phyloP scores from a whole-genome alignment of 2,888 invertebrate genomes.

The Junonia oenone region DNA sequence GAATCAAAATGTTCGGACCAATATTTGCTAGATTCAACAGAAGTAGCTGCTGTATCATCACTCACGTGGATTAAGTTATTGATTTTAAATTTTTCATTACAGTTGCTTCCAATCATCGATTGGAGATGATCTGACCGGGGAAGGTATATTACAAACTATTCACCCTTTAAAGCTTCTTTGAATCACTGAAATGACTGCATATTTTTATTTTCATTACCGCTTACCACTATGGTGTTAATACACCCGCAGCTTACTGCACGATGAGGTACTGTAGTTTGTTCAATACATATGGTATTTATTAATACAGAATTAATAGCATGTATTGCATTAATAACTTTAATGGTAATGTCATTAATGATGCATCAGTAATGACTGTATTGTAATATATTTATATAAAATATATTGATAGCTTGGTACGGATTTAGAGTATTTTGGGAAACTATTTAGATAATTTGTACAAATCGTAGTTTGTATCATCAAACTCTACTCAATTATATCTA shows the following conservation, averaged over 20 bases:
- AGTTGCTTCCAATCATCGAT: conserved; percentile 34
- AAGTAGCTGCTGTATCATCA: background rate
- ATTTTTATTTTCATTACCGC: background rate
- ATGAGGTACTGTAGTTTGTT: background rate
- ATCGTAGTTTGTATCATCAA: background rate
- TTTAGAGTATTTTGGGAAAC: background rate
- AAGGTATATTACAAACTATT: conserved; percentile 47
- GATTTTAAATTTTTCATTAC: conserved; percentile 29
- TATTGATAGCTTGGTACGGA: background rate
- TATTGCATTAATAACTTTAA: background rate
- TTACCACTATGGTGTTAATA: background rate
- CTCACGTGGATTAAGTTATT: conserved; percentile 1
- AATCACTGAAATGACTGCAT: conserved; percentile 9
- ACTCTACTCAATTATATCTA: background rate
- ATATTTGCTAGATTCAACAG: too few species aligned
- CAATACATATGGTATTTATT: background rate
- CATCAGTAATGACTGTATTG: background rate
- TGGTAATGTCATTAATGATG: background rate
- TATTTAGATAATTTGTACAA: background rate
- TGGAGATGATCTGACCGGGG: conserved; percentile 63
- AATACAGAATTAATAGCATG: background rate
- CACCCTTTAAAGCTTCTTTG: conserved; percentile 17
- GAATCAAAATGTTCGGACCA: background rate
- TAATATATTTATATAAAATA: background rate
- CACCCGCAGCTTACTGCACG: background rate